Evolutionary conservation across 2,113 vertebrate genomes (phyloP).

Genomic region (Poeciliopsis turrubarensis): DNA sequence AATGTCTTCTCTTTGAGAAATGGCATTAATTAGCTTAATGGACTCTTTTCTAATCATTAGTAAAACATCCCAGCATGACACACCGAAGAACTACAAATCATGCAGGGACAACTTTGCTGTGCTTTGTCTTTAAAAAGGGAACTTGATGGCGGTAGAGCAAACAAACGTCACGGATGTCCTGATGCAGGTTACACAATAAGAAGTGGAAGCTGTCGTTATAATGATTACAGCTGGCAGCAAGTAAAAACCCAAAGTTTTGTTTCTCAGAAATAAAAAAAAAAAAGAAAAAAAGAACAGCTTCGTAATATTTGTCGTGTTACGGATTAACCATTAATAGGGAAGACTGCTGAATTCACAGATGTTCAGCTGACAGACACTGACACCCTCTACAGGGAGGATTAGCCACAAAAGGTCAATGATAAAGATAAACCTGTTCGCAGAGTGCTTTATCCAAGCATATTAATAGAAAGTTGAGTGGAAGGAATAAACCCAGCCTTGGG

Average conservation of each 20-base stretch:
- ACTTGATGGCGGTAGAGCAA: background rate
- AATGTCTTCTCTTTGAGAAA: slow-evolving; percentile 2
- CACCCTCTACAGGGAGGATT: background rate
- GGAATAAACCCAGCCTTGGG: no score
- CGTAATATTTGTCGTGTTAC: no score
- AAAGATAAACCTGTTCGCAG: background rate
- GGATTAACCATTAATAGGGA: background rate
- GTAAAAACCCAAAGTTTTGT: no score
- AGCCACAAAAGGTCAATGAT: background rate
- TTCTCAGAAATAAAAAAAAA: no score
- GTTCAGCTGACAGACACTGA: background rate
- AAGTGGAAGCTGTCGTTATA: no score
- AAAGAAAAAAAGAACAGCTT: no score
- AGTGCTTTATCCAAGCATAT: no score
- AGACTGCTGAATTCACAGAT: no score
- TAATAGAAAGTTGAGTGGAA: no score
- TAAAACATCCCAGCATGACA: slow-evolving; percentile 4
- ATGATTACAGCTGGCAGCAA: no score
- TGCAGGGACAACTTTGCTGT: background rate
- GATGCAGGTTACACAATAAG: no score
- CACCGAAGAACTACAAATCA: background rate
- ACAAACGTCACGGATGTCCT: background rate
- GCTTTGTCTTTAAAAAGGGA: background rate
- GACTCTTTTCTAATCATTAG: slow-evolving; percentile 9
- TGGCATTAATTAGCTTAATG: slow-evolving; percentile 24